Conservation (phyloP, 2,888 invertebrate species). For the Zhuqinia jingwanae region DNA sequence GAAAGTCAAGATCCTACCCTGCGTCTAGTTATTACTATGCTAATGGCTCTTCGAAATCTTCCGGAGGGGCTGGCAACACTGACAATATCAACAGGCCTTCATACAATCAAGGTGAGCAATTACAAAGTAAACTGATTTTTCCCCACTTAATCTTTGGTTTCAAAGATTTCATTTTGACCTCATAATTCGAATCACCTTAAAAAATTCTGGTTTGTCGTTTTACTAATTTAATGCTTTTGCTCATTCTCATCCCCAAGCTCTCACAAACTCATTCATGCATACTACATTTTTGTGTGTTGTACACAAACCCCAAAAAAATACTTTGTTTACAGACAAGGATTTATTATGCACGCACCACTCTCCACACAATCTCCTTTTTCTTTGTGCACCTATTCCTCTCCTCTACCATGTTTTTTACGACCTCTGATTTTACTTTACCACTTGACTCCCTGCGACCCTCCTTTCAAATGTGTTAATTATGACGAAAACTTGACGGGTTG, state of each 20-base stretch:
- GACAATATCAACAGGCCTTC: slow-evolving; percentile 79
- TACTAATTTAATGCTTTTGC: not conserved
- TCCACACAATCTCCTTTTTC: not conserved
- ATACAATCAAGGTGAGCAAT: slow-evolving; percentile 78
- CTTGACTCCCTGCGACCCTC: not conserved
- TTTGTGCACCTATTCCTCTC: slow-evolving; percentile 28
- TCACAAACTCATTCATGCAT: not conserved
- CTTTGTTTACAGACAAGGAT: not conserved
- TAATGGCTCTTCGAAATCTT: slow-evolving; percentile 74
- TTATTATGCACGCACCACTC: slow-evolving; percentile 7
- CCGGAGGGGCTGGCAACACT: slow-evolving; percentile 69
- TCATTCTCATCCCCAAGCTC: not conserved
- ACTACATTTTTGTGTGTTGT: not conserved
- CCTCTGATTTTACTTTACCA: slow-evolving; percentile 44
- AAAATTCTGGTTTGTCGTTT: not conserved
- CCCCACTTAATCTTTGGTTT: too few species aligned
- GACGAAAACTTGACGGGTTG: slow-evolving; percentile 51
- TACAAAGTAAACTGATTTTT: too few species aligned
- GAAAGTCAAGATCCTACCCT: slow-evolving; percentile 78
- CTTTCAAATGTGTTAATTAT: slow-evolving; percentile 69
- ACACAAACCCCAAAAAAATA: not conserved
- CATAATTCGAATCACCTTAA: too few species aligned
- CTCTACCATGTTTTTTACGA: slow-evolving; percentile 57
- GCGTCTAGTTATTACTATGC: slow-evolving; percentile 78
- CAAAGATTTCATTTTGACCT: too few species aligned